These are phyloP conservation scores for Nemapogon koenigi DNA, from an alignment of 2,888 invertebrate species.

Conservation along the genomic window DNA sequence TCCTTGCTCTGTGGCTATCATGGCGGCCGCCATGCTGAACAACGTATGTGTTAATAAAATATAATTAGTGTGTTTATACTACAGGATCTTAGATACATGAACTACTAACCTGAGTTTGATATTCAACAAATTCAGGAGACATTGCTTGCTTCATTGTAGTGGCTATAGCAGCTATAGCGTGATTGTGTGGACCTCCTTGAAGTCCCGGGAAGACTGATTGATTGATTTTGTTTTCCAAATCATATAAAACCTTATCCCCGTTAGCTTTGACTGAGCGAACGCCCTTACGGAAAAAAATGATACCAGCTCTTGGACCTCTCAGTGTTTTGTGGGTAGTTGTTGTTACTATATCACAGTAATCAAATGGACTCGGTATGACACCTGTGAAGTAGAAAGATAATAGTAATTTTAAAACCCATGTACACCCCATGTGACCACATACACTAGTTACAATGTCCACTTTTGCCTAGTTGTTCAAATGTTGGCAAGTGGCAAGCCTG, in stretches of 20 bases:
- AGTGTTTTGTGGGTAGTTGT: constrained; percentile 97
- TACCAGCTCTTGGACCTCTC: constrained; percentile 84
- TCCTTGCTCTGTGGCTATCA: too few relatives aligned
- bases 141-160: constrained; percentile 92
- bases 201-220: constrained; percentile 90
- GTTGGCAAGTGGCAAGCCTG: too few relatives aligned
- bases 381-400: constrained; percentile 46
- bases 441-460: too few relatives aligned
- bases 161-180: constrained; percentile 95
- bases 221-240: constrained; percentile 88
- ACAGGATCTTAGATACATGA: too few relatives aligned
- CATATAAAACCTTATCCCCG: constrained; percentile 85
- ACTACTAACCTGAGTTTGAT: constrained; percentile 76
- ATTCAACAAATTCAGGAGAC: constrained; percentile 79
- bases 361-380: constrained; percentile 88
- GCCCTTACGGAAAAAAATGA: constrained; percentile 94
- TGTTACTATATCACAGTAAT: constrained; percentile 89
- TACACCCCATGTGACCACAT: too few relatives aligned
- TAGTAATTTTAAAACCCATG: constrained; percentile 4
- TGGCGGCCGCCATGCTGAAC: too few relatives aligned
- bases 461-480: too few relatives aligned
- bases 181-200: constrained; percentile 97
- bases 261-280: constrained; percentile 78
- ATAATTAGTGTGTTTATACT: too few relatives aligned
- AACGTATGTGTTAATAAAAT: too few relatives aligned